Evolutionary conservation across 2,888 invertebrate genomes (phyloP), one percentile per base, ranked within the genome.

Genomic region (Smittia sp.): DNA sequence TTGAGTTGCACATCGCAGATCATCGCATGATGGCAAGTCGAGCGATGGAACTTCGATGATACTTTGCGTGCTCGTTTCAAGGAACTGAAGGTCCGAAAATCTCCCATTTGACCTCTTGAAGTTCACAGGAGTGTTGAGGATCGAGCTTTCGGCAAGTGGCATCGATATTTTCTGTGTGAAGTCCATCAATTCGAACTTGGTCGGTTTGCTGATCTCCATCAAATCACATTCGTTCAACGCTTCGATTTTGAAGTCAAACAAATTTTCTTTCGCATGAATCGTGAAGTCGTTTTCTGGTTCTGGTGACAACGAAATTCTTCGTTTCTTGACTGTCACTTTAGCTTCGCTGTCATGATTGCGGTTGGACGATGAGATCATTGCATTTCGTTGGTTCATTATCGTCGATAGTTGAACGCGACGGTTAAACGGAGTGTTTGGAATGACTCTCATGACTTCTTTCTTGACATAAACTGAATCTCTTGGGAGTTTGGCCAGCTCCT

Each of bases 401-500:
- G 69, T 54, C 1, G 52, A 54, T 1, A 24, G n/a, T 13, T 15
- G 15, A 2, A 25, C 4, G 4, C 27, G n/a, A 15, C 54, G 18
- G n/a, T 70, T 70, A 13, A 70, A 70, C 1, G 69, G 69, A 25
- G 69, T 70, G 25, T 70, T 70, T 15, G 69, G 69, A 13, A 18
- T 27, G 20, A 70, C 27, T 1, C 15, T 15, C 18, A 70, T 27
- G 7, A 13, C 46, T 1, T 24, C 69, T 20, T 52, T 15, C 4
- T 54, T 22, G 0, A 70, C 52, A n/a, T 24, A 27, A 7, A 70
- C 9, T 9, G 52, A 25, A 24, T 52, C 52, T 52, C 20, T 39
- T 3, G 69, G 54, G 9, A 70, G n/a, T 32, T 70, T 52, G 9
- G 69, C 25, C 15, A 70, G 1, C 18, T 54, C n/a, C 65, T 65